Conservation (phyloP, 1,140 invertebrate species). For the Diabrotica virgifera region DNA sequence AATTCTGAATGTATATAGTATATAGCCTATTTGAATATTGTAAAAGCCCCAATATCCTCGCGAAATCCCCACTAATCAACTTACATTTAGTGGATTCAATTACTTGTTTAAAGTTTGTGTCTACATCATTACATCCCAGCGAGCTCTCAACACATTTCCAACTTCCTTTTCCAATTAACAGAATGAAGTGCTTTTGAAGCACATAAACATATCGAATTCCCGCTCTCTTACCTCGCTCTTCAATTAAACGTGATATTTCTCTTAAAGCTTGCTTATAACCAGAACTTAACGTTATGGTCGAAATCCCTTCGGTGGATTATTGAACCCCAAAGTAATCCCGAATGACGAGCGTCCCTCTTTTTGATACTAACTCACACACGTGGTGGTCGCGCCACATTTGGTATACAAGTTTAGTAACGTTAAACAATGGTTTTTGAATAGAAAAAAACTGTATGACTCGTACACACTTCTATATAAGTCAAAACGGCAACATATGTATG, state of each 20-base stretch:
- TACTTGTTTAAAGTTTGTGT: too few relatives aligned
- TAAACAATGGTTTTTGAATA: too few relatives aligned
- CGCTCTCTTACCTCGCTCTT: slow-evolving; percentile 1
- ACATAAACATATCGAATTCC: slow-evolving; percentile 2
- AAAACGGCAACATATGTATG: too few relatives aligned
- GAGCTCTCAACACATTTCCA: neutral
- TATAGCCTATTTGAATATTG: too few relatives aligned
- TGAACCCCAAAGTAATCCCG: slow-evolving; percentile 12
- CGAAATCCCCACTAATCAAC: too few relatives aligned
- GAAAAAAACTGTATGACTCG: too few relatives aligned
- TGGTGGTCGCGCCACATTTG: neutral
- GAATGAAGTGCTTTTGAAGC: slow-evolving; percentile 1
- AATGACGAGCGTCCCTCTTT: slow-evolving; percentile 5
- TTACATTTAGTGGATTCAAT: too few relatives aligned
- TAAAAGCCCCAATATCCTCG: too few relatives aligned
- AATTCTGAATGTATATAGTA: too few relatives aligned
- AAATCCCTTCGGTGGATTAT: slow-evolving; percentile 12
- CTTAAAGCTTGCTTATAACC: slow-evolving; percentile 2
- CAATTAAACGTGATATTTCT: slow-evolving; percentile 3
- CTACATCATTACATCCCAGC: neutral
- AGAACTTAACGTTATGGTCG: slow-evolving; percentile 2
- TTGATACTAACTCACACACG: slow-evolving; percentile 3
- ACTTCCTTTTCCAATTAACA: neutral
- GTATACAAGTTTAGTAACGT: neutral
- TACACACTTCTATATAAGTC: too few relatives aligned